Conservation (phyloP, 37 sponge, comb jelly and placozoan species). For the Axinella damicornis region DNA sequence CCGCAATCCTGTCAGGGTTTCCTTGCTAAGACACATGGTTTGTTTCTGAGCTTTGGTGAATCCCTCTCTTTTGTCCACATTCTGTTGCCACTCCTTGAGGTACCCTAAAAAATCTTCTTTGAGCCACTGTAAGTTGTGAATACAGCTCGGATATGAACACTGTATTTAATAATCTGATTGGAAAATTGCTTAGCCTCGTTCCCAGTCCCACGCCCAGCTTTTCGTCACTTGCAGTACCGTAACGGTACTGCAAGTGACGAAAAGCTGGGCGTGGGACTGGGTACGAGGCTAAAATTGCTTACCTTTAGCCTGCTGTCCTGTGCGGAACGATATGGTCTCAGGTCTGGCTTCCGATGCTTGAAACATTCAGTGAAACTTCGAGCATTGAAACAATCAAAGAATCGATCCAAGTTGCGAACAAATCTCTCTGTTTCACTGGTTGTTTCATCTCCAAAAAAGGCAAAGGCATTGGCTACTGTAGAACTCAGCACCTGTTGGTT, state of each 20-base stretch:
- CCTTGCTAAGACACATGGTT: conserved; percentile 38
- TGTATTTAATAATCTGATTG: no score
- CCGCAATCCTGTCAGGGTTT: conserved; percentile 25
- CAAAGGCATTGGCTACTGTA: conserved; percentile 24
- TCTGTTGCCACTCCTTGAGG: no score
- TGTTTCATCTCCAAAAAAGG: not conserved
- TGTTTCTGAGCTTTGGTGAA: conserved; percentile 8
- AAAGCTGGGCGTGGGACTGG: no score
- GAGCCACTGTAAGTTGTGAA: no score
- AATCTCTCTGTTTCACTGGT: conserved; percentile 37
- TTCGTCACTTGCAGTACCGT: no score
- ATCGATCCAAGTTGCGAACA: conserved; percentile 31
- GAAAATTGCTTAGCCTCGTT: no score
- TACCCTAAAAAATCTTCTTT: no score
- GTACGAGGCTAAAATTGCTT: no score
- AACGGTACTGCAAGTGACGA: no score
- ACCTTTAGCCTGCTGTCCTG: conserved; percentile 1
- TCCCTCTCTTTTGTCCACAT: no score
- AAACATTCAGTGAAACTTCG: not conserved
- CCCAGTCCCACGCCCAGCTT: no score
- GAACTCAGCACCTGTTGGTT: conserved; percentile 27
- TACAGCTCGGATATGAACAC: no score
- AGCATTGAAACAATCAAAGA: conserved; percentile 18
- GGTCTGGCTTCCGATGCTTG: conserved; percentile 17
- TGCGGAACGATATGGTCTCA: conserved; percentile 3